Evolutionary conservation across 2,113 vertebrate species (phyloP).

Genomic region (Eulemur rufifrons): DNA sequence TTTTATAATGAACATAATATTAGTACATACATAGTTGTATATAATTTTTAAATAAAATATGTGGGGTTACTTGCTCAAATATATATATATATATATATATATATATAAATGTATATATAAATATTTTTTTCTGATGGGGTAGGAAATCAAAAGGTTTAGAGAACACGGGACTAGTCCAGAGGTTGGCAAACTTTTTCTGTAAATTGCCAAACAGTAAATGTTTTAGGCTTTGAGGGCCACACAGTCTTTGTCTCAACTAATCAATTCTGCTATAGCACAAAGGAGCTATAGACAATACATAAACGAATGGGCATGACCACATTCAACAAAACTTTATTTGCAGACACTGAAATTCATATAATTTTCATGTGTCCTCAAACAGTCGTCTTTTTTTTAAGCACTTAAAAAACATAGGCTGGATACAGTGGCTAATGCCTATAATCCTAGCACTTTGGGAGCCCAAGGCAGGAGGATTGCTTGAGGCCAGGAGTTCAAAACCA

Average conservation of each 20-base stretch:
- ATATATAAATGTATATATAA: neutral
- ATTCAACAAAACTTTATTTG: too few relatives aligned
- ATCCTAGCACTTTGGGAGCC: neutral
- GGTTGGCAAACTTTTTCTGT: neutral
- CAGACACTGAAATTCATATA: too few relatives aligned
- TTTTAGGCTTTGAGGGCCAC: too few relatives aligned
- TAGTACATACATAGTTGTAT: neutral
- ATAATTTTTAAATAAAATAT: neutral
- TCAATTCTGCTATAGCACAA: too few relatives aligned
- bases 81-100: neutral
- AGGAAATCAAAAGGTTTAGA: conserved; percentile 7
- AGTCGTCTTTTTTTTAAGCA: too few relatives aligned
- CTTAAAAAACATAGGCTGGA: neutral
- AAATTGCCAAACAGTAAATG: too few relatives aligned
- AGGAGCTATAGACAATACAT: too few relatives aligned
- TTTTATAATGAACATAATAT: neutral
- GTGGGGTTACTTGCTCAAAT: neutral
- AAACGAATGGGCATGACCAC: too few relatives aligned
- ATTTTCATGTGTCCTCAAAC: too few relatives aligned
- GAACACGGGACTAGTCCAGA: neutral
- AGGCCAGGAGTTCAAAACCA: neutral
- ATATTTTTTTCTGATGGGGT: neutral
- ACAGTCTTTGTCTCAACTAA: too few relatives aligned
- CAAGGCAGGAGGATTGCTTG: neutral
- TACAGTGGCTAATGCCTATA: neutral